phyloP scores from a whole-genome alignment of 2,797 vertebrate genomes.

The Lacerta viridis region DNA sequence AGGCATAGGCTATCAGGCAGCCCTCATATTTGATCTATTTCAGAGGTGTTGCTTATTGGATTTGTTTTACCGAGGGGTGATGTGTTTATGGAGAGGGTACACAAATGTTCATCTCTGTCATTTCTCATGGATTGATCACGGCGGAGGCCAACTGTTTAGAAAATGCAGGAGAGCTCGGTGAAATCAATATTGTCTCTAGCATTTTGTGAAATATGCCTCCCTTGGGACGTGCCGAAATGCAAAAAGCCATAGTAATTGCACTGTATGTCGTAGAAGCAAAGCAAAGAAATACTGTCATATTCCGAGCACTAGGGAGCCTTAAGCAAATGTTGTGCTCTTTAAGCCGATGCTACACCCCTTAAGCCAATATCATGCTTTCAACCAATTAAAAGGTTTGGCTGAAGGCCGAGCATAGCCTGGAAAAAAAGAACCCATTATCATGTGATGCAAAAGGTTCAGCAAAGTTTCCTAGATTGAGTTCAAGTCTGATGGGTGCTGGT shows the following conservation, averaged over 20 bases:
- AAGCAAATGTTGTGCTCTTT: neutral
- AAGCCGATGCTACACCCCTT: neutral
- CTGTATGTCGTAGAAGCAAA: neutral
- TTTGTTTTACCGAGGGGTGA: conserved; percentile 37
- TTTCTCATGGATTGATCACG: conserved; percentile 47
- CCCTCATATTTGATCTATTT: conserved; percentile 42
- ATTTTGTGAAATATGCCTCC: conserved; percentile 31
- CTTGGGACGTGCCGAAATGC: conserved; percentile 19
- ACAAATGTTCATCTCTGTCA: conserved; percentile 33
- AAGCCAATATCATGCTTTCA: neutral
- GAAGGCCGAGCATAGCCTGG: neutral
- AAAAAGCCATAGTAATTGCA: conserved; percentile 35
- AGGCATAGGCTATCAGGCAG: conserved; percentile 18
- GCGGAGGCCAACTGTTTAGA: conserved; percentile 41
- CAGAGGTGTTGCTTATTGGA: conserved; percentile 42
- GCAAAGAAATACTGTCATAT: neutral
- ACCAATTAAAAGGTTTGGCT: conserved; percentile 5
- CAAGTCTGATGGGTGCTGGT: too few species aligned
- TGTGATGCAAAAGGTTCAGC: neutral
- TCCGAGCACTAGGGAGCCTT: neutral
- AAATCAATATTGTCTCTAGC: conserved; percentile 46
- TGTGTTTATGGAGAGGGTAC: conserved; percentile 38
- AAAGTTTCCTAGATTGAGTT: neutral
- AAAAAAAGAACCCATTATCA: neutral
- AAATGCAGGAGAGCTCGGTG: conserved; percentile 23